Evolutionary conservation across 2,888 invertebrate species (phyloP).

Genomic region (Agrochola litura): DNA sequence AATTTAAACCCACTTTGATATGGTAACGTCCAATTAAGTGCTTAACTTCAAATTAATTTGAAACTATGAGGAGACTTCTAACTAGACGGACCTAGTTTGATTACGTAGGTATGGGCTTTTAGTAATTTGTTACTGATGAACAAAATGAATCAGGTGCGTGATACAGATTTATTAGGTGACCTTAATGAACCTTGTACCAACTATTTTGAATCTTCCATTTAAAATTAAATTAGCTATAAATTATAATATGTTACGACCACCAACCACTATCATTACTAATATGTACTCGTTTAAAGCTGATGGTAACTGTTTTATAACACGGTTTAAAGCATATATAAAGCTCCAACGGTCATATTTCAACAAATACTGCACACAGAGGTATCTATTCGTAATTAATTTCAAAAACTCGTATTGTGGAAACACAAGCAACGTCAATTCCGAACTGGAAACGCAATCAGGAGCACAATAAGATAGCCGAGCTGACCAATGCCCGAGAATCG

Average conservation of each 20-base stretch:
- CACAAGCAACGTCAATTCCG: slow-evolving; percentile 70
- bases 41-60: slow-evolving; percentile 54
- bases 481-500: slow-evolving; percentile 71
- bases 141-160: background rate
- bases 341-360: background rate
- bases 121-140: background rate
- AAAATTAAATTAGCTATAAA: background rate
- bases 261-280: background rate
- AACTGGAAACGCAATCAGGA: slow-evolving; percentile 71
- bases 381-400: slow-evolving; percentile 59
- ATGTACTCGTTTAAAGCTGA: background rate
- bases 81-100: slow-evolving; percentile 15
- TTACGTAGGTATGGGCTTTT: slow-evolving; percentile 1
- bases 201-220: background rate
- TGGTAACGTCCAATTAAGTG: slow-evolving; percentile 40
- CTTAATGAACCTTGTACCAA: background rate
- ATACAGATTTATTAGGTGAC: background rate
- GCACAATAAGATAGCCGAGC: slow-evolving; percentile 70
- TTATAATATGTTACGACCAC: background rate
- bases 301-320: background rate
- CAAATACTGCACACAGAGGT: slow-evolving; percentile 15
- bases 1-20: slow-evolving; percentile 39
- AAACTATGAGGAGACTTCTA: slow-evolving; percentile 34
- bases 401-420: slow-evolving; percentile 63
- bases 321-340: background rate